These are phyloP conservation scores for Anomalospiza imberbis DNA, from an alignment of 2,797 vertebrate species.

Conservation along the genomic window DNA sequence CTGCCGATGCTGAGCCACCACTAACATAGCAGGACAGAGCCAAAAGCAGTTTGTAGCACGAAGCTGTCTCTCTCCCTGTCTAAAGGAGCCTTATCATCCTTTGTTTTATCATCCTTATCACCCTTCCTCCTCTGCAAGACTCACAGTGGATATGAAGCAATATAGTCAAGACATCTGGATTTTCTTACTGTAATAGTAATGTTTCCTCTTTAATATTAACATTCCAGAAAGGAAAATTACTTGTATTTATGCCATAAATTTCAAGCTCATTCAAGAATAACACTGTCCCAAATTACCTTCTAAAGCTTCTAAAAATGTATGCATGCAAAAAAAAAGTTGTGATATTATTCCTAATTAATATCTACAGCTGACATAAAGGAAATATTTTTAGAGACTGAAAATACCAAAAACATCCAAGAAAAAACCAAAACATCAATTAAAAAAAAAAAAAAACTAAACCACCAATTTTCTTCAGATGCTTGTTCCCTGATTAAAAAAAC, in stretches of 20 bases:
- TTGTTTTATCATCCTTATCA: neutral
- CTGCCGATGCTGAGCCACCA: neutral
- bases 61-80: neutral
- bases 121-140: neutral
- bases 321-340: neutral
- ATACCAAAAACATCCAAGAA: neutral
- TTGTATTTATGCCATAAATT: conserved; percentile 11
- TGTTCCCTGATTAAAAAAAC: neutral
- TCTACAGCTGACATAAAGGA: neutral
- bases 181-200: conserved; percentile 5
- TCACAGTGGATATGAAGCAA: neutral
- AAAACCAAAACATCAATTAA: neutral
- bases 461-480: neutral
- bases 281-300: neutral
- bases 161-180: neutral
- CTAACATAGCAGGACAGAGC: rapidly evolving
- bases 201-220: conserved; percentile 27
- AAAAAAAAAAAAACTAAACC: neutral
- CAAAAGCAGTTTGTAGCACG: rapidly evolving
- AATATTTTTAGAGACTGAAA: neutral
- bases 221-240: conserved; percentile 25
- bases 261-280: conserved; percentile 3
- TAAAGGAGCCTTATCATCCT: neutral
- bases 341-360: neutral
- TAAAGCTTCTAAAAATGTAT: neutral